A percentile compares a stretch with the other conserved stretches of the same genome.
Evolutionary conservation across 2,797 vertebrate genomes (phyloP).

Genomic region (Zalophus californianus): DNA sequence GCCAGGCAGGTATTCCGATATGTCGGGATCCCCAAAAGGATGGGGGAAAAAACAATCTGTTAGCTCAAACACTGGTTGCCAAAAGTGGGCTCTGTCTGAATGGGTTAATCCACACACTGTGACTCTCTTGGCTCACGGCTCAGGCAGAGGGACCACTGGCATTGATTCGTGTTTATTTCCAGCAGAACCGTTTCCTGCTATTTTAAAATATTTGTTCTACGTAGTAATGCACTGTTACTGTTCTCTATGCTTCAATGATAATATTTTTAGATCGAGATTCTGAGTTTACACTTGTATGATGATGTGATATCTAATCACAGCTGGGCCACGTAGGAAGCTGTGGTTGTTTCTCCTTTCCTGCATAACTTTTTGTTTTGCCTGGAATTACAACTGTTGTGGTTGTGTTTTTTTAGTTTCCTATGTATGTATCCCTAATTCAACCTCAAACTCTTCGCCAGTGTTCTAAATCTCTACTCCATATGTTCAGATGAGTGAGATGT

Average conservation of each 20-base stretch:
- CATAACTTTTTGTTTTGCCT: slow-evolving; percentile 32
- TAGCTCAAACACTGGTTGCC: background rate
- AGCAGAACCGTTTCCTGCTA: background rate
- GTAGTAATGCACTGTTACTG: background rate
- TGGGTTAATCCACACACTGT: background rate
- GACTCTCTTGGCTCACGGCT: background rate
- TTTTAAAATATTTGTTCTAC: slow-evolving; percentile 14
- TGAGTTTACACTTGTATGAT: background rate
- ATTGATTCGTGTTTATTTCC: background rate
- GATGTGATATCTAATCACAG: background rate
- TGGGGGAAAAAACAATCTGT: background rate
- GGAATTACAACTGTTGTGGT: background rate
- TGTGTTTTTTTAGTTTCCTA: background rate
- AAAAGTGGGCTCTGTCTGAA: background rate
- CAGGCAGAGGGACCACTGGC: background rate
- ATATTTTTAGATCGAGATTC: background rate
- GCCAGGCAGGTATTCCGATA: background rate
- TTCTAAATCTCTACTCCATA: background rate
- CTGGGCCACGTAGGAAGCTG: background rate
- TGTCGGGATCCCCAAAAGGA: background rate
- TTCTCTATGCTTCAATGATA: background rate
- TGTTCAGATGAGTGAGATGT: background rate
- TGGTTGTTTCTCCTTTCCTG: background rate
- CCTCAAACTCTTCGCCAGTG: background rate
- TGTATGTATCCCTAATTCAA: background rate